Percentiles rank a stretch among this genome's conserved stretches.
Evolutionary conservation across 2,113 vertebrate genomes (phyloP).

Genomic region (Prionailurus bengalensis): DNA sequence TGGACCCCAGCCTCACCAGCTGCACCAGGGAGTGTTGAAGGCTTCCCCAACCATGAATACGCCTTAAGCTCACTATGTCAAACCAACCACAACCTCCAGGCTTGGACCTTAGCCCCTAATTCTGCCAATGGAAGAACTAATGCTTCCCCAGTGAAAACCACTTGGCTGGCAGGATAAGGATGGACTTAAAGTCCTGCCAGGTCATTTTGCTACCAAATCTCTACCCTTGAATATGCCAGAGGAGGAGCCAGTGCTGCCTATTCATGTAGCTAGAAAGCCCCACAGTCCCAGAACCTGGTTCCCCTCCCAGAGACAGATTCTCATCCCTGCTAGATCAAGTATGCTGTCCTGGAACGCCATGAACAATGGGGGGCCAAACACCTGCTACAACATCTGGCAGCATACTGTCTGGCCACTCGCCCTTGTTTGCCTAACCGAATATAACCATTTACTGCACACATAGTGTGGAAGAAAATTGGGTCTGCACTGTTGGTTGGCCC

Average conservation of each 20-base stretch:
- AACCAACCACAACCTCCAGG: not conserved
- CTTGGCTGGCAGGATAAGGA: not conserved
- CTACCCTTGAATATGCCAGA: not conserved
- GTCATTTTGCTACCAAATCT: not conserved
- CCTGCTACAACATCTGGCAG: not conserved
- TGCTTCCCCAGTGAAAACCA: not conserved
- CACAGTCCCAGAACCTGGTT: not conserved
- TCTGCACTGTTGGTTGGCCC: not conserved
- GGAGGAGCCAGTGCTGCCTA: not conserved
- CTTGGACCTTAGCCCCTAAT: not conserved
- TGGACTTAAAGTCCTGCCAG: not conserved
- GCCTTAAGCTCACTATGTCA: not conserved
- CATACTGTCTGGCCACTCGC: not conserved
- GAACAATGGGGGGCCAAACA: not conserved
- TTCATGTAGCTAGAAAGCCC: not conserved
- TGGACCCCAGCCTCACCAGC: not conserved
- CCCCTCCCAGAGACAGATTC: not conserved
- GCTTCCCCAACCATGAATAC: not conserved
- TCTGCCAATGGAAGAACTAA: not conserved
- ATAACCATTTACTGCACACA: not conserved
- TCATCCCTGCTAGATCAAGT: not conserved
- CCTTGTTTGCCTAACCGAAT: not conserved
- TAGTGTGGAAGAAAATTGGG: not conserved
- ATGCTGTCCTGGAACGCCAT: not conserved
- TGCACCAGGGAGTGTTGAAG: not conserved